Percentiles rank a stretch among this genome's conserved stretches.
Evolutionary conservation across 1,140 invertebrate species (phyloP).

Genomic region (Apis florea): DNA sequence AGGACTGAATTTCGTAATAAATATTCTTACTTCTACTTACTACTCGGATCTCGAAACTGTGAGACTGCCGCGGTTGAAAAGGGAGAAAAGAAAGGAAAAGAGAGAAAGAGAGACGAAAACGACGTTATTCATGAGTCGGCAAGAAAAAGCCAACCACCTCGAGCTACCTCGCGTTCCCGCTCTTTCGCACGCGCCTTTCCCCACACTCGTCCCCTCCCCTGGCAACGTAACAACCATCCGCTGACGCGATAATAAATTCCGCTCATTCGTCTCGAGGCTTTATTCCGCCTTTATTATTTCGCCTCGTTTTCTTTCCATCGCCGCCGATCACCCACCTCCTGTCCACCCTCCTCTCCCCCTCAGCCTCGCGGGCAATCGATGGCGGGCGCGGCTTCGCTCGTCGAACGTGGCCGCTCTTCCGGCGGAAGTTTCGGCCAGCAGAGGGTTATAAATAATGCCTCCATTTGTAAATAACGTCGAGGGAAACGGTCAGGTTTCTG

Average conservation of each 20-base stretch:
- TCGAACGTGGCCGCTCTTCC: no score
- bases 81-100: conserved; percentile 31
- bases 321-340: conserved; percentile 6
- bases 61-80: conserved; percentile 5
- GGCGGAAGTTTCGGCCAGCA: no score
- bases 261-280: conserved; percentile 61
- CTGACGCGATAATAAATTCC: conserved; percentile 75
- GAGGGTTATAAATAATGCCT: no score
- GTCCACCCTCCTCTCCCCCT: conserved; percentile 37
- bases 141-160: conserved; percentile 22
- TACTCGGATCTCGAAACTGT: conserved; percentile 25
- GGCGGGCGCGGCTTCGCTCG: background rate
- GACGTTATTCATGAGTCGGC: conserved; percentile 55
- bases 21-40: no score
- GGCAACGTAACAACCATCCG: conserved; percentile 72
- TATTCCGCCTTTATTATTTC: conserved; percentile 56
- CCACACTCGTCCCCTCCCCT: conserved; percentile 52
- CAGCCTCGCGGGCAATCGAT: background rate
- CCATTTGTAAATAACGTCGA: no score
- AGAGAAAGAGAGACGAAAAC: conserved; percentile 7
- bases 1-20: conserved; percentile 44
- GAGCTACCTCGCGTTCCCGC: background rate
- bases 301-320: background rate
- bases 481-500: no score
- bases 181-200: background rate